Conservation (phyloP, 23 tunicate species). For the Halocynthia aurantium region DNA sequence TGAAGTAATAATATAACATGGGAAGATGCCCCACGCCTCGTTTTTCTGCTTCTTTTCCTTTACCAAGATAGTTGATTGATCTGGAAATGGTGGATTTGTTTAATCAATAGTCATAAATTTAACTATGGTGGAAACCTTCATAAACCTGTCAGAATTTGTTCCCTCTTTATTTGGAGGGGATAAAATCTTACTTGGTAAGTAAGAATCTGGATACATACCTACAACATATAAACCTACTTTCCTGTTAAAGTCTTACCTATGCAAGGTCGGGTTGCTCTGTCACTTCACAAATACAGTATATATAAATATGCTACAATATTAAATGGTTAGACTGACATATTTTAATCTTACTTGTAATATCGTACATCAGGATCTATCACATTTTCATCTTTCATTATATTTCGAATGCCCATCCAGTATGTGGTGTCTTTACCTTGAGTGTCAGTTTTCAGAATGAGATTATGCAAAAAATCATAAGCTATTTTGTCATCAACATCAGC, state of each 20-base stretch:
- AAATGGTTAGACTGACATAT: too few relatives aligned
- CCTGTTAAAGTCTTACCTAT: too few relatives aligned
- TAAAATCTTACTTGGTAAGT: not conserved
- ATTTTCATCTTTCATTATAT: conserved; percentile 4
- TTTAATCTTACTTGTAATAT: conserved; percentile 28
- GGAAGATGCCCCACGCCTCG: conserved; percentile 56
- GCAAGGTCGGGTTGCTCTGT: too few relatives aligned
- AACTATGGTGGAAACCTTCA: not conserved
- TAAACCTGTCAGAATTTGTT: too few relatives aligned
- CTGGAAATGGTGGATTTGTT: conserved; percentile 4
- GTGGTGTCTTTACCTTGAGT: conserved; percentile 24
- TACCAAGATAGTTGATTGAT: conserved; percentile 29
- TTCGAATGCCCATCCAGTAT: conserved; percentile 67
- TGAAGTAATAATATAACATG: conserved; percentile 26
- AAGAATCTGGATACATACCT: too few relatives aligned
- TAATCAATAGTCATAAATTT: not conserved
- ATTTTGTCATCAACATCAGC: conserved; percentile 65
- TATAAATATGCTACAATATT: too few relatives aligned
- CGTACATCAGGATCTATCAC: conserved; percentile 30
- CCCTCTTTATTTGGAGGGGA: not conserved
- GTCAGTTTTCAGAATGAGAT: conserved; percentile 20
- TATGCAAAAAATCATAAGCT: conserved; percentile 41
- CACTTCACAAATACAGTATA: too few relatives aligned
- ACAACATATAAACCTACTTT: too few relatives aligned
- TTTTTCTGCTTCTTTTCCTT: conserved; percentile 8